These are phyloP conservation scores for Drosophila borealis DNA, from an alignment of 2,888 invertebrate genomes.

Conservation along the genomic window DNA sequence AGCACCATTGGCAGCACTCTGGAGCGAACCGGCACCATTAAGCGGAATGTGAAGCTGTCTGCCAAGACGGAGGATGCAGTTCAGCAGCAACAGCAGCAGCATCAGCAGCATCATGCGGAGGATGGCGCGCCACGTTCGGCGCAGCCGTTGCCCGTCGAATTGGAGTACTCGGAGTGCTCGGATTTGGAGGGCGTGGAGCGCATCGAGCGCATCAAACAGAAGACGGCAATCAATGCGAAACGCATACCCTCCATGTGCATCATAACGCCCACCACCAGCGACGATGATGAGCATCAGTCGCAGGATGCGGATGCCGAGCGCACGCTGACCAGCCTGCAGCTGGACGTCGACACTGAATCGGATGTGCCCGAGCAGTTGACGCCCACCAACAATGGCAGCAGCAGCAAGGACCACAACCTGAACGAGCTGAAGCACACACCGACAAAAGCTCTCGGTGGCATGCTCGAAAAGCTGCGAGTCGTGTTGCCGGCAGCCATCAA, in stretches of 20 bases:
- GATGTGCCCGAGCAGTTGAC: slow-evolving; percentile 63
- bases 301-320: slow-evolving; percentile 59
- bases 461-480: slow-evolving; percentile 90
- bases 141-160: slow-evolving; percentile 85
- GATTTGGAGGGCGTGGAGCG: slow-evolving; percentile 95
- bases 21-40: slow-evolving; percentile 86
- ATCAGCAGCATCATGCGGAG: slow-evolving; percentile 30
- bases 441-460: slow-evolving; percentile 88
- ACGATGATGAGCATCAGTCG: slow-evolving; percentile 89
- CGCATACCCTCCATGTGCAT: slow-evolving; percentile 97
- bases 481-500: slow-evolving; percentile 84
- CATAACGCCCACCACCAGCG: slow-evolving; percentile 94
- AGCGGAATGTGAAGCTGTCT: slow-evolving; percentile 86
- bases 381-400: slow-evolving; percentile 51
- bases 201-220: slow-evolving; percentile 93
- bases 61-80: slow-evolving; percentile 47
- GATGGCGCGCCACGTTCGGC: slow-evolving; percentile 54
- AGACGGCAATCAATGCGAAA: slow-evolving; percentile 94
- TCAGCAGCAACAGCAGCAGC: slow-evolving; percentile 68
- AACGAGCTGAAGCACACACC: slow-evolving; percentile 82
- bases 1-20: slow-evolving; percentile 85
- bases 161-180: slow-evolving; percentile 94
- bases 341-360: slow-evolving; percentile 56
- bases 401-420: slow-evolving; percentile 82
- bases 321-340: slow-evolving; percentile 87